Base-by-base conservation (phyloP, 2,797 vertebrate genomes). In the Tamandua tetradactyla region DNA sequence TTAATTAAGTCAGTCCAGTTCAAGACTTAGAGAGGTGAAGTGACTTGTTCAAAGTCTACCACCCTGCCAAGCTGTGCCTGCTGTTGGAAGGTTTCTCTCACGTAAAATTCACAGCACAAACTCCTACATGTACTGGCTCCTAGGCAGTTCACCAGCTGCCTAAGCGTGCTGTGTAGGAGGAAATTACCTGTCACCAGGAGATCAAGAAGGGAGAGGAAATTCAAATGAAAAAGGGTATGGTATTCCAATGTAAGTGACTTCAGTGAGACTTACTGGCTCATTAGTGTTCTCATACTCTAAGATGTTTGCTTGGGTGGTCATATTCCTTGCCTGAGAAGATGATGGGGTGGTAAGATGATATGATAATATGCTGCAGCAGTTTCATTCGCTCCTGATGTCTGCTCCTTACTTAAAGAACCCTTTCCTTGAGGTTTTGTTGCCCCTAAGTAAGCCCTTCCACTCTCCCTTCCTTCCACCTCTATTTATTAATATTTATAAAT, bases 331-430 rank as follows among this genome's bases (percentile, higher is more conserved):
- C 52, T 72, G 10, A 75, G 35, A 25, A 57, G 8, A 66, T 55
- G 47, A n/a, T 18, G 37, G 12, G 27, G 79, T 61, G 47, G 30
- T 18, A 42, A 10, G 27, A 83, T 37, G 71, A 32, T 44, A 20
- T n/a, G 25, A 11, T 23, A 0, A 47, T 15, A 7, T 59, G 25
- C 4, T 22, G 1, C 30, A 32, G 25, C 55, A 84, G 62, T 14
- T 55, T 75, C 15, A 0, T 76, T 89, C 47, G 74, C n/a, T 42
- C 44, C 52, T 37, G 6, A 25, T 37, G 11, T 89, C 71, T 91
- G 35, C 94, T 91, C 52, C 40, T 92, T 52, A 90, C 49, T 91
- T 80, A 9, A 4, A 66, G 30, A 91, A 94, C 80, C 15, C 71
- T 87, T 85, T 92, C 25, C 25, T 47, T 75, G 82, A 89, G 59